phyloP scores from a whole-genome alignment of 1,140 invertebrate species.

The Leptestheria dahalacensis region DNA sequence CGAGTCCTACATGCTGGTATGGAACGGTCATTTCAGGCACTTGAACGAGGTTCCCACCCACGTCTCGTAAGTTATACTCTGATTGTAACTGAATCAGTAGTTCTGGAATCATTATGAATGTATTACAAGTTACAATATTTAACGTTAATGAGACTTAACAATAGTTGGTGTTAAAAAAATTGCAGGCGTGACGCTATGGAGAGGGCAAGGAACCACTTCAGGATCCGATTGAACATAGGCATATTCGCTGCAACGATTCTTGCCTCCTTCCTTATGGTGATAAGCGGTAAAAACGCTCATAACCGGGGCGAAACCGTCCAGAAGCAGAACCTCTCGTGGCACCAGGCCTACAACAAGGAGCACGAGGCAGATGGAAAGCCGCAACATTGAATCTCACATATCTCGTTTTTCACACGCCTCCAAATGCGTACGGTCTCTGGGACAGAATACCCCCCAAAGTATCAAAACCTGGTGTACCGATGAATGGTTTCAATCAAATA shows the following conservation, averaged over 20 bases:
- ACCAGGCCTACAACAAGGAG: slow-evolving; percentile 10
- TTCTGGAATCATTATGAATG: not conserved
- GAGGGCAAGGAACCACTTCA: slow-evolving; percentile 3
- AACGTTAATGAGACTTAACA: not conserved
- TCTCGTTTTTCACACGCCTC: not conserved
- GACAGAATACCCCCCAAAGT: not conserved
- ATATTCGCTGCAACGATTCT: not conserved
- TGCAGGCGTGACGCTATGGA: slow-evolving; percentile 13
- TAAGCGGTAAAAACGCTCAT: slow-evolving; percentile 12
- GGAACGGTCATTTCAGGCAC: slow-evolving; percentile 1
- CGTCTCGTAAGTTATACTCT: slow-evolving; percentile 10
- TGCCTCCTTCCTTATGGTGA: slow-evolving; percentile 10
- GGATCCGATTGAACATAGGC: slow-evolving; percentile 7
- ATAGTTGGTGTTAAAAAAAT: not conserved
- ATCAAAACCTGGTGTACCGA: not conserved
- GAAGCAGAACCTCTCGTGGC: slow-evolving; percentile 10
- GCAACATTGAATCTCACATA: not conserved
- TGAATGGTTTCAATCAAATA: not conserved
- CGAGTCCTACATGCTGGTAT: slow-evolving; percentile 7
- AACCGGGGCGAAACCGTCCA: slow-evolving; percentile 6
- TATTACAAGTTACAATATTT: not conserved
- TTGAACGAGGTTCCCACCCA: slow-evolving; percentile 4
- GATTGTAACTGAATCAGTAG: not conserved
- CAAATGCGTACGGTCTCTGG: not conserved
- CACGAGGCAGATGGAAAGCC: not conserved